These are phyloP conservation scores for Bagarius yarrelli DNA, from an alignment of 2,113 vertebrate genomes.

Conservation along the genomic window DNA sequence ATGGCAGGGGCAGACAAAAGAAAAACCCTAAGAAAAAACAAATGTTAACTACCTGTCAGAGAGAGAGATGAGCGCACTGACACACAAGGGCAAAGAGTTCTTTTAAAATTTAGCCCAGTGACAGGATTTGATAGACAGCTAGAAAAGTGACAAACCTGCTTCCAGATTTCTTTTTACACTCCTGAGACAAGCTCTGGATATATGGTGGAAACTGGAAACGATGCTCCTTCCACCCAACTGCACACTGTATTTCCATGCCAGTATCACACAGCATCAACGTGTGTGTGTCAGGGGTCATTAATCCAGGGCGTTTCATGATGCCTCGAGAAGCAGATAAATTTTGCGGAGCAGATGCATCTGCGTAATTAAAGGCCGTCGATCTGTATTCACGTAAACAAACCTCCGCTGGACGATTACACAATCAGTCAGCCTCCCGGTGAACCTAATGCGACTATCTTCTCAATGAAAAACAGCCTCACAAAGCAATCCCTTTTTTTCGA, in stretches of 20 bases:
- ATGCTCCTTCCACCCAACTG: not conserved
- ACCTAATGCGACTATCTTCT: not conserved
- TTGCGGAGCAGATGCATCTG: not conserved
- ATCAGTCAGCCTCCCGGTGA: not conserved
- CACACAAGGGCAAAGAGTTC: conserved; percentile 36
- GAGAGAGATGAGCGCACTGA: conserved; percentile 26
- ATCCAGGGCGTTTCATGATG: not conserved
- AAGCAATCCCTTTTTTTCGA: not conserved
- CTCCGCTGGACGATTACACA: not conserved
- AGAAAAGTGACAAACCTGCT: not conserved
- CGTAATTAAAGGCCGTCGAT: not conserved
- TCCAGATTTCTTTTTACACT: not conserved
- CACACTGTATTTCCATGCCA: not conserved
- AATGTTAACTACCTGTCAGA: conserved; percentile 29
- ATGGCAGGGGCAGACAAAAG: conserved; percentile 41
- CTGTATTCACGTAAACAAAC: not conserved
- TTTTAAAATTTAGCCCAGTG: conserved; percentile 43
- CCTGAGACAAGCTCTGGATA: not conserved
- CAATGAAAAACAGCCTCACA: not conserved
- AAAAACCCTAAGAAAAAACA: not conserved
- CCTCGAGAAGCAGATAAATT: conserved; percentile 13
- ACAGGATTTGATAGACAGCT: conserved; percentile 48
- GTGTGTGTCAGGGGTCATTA: not conserved
- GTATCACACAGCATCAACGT: not conserved
- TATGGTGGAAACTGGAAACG: not conserved